Conservation (phyloP, 1,140 invertebrate species). For the Piezodorus guildinii region DNA sequence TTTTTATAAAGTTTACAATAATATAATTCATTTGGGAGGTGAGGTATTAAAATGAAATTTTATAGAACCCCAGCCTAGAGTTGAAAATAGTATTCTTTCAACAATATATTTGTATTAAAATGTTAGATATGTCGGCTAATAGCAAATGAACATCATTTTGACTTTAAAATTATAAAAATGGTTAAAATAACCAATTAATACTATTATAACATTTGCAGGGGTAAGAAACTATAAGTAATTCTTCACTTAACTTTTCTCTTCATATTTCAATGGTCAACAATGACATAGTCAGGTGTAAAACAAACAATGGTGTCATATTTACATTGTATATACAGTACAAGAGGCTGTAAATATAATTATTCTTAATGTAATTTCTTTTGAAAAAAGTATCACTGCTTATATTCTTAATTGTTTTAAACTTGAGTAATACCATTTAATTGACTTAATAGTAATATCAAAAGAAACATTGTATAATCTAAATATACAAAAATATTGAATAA, state of each 20-base stretch:
- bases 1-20: no score
- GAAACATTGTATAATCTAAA: constrained; percentile 22
- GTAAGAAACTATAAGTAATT: constrained; percentile 17
- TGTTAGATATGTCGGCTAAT: constrained; percentile 9
- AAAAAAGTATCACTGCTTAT: constrained; percentile 21
- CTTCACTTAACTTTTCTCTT: constrained; percentile 26
- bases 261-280: constrained; percentile 29
- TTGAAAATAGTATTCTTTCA: constrained; percentile 9
- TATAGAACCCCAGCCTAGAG: no score
- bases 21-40: no score
- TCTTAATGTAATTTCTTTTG: constrained; percentile 18
- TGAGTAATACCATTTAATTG: constrained; percentile 22
- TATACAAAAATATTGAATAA: constrained; percentile 22
- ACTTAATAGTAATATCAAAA: constrained; percentile 24
- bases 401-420: constrained; percentile 19
- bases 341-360: constrained; percentile 25
- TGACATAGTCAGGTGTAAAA: constrained; percentile 30
- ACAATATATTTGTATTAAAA: constrained; percentile 16
- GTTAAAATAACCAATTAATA: constrained; percentile 1
- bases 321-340: constrained; percentile 29
- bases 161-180: constrained; percentile 10
- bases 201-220: neutral
- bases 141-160: constrained; percentile 9
- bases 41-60: no score
- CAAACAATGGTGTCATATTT: constrained; percentile 31